phyloP scores from a whole-genome alignment of 2,888 invertebrate genomes.

The Drosophila macrothrix region DNA sequence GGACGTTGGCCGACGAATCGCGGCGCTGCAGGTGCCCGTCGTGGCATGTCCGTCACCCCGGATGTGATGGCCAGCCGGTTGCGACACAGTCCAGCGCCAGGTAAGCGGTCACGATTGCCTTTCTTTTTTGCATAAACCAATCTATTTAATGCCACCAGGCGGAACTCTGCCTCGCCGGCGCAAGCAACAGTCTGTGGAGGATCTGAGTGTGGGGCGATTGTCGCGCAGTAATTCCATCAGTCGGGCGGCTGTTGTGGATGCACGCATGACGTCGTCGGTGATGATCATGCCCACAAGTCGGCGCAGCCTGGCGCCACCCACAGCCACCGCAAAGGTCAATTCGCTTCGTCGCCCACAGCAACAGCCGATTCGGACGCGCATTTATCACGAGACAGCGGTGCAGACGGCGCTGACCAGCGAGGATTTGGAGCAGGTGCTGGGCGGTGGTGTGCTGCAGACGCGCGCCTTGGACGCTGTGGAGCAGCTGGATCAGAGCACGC shows the following conservation, averaged over 20 bases:
- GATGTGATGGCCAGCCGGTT: slow-evolving; percentile 80
- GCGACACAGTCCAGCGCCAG: slow-evolving; percentile 74
- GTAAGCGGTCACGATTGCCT: slow-evolving; percentile 10
- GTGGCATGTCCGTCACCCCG: slow-evolving; percentile 82
- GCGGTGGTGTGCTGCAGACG: slow-evolving; percentile 86
- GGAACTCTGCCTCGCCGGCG: slow-evolving; percentile 91
- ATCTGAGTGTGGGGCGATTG: slow-evolving; percentile 84
- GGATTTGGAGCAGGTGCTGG: slow-evolving; percentile 90
- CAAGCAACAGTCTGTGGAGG: slow-evolving; percentile 88
- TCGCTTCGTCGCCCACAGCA: slow-evolving; percentile 85
- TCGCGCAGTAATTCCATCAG: slow-evolving; percentile 86
- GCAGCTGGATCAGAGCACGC: slow-evolving; percentile 87
- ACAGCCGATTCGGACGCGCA: slow-evolving; percentile 87
- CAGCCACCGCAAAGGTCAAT: slow-evolving; percentile 84
- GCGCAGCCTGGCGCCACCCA: slow-evolving; percentile 67
- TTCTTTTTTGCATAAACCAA: background rate
- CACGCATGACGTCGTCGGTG: slow-evolving; percentile 85
- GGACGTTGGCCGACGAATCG: slow-evolving; percentile 88
- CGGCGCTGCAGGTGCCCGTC: slow-evolving; percentile 64
- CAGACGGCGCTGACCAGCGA: slow-evolving; percentile 91
- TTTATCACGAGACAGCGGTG: slow-evolving; percentile 92
- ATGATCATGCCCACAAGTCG: slow-evolving; percentile 73
- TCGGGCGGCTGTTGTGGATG: slow-evolving; percentile 82
- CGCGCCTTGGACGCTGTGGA: slow-evolving; percentile 85
- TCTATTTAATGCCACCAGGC: slow-evolving; percentile 81